phyloP scores from a whole-genome alignment of 37 sponge, comb jelly and placozoan genomes.

The Mnemiopsis leidyi region DNA sequence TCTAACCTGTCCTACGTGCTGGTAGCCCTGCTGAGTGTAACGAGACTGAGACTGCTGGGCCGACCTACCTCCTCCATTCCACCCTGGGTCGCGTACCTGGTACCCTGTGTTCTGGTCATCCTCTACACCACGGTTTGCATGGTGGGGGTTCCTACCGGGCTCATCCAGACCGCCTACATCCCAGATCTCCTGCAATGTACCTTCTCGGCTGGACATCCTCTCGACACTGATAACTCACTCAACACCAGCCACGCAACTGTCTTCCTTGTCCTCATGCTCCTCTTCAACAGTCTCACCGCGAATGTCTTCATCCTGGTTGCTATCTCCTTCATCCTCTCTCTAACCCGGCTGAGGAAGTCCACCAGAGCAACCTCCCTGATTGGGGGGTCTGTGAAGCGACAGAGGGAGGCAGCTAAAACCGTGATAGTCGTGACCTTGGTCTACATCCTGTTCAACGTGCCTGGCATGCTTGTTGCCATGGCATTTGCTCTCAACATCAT shows the following conservation, averaged over 20 bases:
- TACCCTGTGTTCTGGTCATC: not conserved
- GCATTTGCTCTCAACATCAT: not conserved
- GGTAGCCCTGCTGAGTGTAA: not conserved
- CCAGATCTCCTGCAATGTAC: not conserved
- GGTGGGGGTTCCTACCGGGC: not conserved
- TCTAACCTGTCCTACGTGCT: not conserved
- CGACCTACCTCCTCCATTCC: not conserved
- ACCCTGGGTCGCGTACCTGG: not conserved
- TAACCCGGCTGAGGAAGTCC: not conserved
- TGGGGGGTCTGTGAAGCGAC: not conserved
- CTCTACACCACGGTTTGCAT: not conserved
- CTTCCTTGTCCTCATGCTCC: not conserved
- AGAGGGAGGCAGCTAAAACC: slow-evolving; percentile 6
- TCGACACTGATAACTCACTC: not conserved
- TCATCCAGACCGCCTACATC: not conserved
- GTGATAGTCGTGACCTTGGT: not conserved
- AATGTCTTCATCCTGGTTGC: not conserved
- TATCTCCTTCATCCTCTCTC: not conserved
- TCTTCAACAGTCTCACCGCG: not conserved
- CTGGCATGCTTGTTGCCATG: not conserved
- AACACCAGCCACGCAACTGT: not conserved
- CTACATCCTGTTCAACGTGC: not conserved
- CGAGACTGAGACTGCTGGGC: not conserved
- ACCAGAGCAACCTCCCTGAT: not conserved
- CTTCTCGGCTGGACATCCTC: not conserved